Evolutionary conservation across 1,140 invertebrate genomes (phyloP).

Genomic region (Drosophila navojoa): DNA sequence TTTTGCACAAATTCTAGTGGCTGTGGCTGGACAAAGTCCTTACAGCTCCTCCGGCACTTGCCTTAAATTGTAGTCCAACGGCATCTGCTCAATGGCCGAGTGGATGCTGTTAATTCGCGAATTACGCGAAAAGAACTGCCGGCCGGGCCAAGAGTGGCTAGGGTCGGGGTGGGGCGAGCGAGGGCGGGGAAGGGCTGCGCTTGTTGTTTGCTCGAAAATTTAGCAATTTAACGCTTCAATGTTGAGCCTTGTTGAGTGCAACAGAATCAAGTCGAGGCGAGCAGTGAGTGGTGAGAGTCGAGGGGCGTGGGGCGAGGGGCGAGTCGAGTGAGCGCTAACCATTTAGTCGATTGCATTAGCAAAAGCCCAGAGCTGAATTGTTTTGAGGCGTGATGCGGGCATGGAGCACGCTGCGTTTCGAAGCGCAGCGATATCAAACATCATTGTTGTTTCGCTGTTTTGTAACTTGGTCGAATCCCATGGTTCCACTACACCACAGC

Average conservation of each 20-base stretch:
- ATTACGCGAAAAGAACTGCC: background rate
- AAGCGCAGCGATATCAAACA: constrained; percentile 37
- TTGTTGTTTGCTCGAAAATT: background rate
- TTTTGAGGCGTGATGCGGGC: background rate
- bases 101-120: constrained; percentile 26
- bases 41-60: too few species aligned
- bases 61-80: background rate
- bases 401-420: background rate
- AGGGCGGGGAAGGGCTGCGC: too few species aligned
- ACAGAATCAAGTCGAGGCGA: background rate
- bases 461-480: constrained; percentile 16
- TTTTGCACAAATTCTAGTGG: background rate
- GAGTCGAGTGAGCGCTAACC: constrained; percentile 10
- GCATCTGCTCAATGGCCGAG: background rate
- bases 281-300: too few species aligned
- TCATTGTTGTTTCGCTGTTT: constrained; percentile 39
- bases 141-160: too few species aligned
- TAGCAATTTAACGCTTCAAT: background rate
- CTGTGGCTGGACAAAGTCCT: background rate
- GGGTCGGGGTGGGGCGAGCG: too few species aligned
- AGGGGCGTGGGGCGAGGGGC: too few species aligned
- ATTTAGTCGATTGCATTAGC: constrained; percentile 39
- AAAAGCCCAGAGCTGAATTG: constrained; percentile 13
- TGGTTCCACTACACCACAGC: background rate
- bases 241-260: too few species aligned